phyloP scores from a whole-genome alignment of 2,113 vertebrate genomes.

The Porphyrio hochstetteri region DNA sequence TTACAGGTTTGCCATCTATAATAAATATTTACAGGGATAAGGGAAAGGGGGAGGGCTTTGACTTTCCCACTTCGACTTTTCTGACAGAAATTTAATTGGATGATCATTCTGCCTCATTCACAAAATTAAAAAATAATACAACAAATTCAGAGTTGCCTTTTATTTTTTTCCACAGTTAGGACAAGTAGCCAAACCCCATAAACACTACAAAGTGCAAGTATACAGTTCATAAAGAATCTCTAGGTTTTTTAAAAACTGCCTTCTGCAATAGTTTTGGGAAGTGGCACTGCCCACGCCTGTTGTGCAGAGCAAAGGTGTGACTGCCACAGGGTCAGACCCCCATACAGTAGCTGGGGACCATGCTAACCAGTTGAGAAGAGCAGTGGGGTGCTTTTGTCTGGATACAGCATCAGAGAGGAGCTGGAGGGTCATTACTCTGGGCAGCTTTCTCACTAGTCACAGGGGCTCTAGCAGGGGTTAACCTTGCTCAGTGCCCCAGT shows the following conservation, averaged over 20 bases:
- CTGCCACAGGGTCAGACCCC: not conserved
- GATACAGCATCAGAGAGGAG: not conserved
- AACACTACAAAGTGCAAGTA: not conserved
- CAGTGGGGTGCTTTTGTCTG: rapidly evolving
- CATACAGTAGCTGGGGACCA: not conserved
- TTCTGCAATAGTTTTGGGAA: not conserved
- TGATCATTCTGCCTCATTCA: not conserved
- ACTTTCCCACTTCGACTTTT: not conserved
- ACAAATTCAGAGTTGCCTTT: not conserved
- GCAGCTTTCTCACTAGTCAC: not conserved
- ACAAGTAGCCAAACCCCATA: not conserved
- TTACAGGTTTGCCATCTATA: not conserved
- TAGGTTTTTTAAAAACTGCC: not conserved
- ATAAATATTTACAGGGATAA: not conserved
- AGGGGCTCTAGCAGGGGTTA: not conserved
- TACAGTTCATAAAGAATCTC: rapidly evolving
- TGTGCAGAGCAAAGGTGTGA: not conserved
- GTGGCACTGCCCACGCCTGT: rapidly evolving
- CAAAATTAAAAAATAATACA: not conserved
- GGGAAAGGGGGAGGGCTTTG: not conserved
- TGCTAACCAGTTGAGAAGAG: not conserved
- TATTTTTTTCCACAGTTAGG: not conserved
- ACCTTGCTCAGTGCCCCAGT: not conserved
- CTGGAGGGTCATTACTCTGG: not conserved
- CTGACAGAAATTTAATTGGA: not conserved